Evolutionary conservation across 2,797 vertebrate species (phyloP), one percentile per base, ranked within the genome.

Genomic region (Megalops cyprinoides): DNA sequence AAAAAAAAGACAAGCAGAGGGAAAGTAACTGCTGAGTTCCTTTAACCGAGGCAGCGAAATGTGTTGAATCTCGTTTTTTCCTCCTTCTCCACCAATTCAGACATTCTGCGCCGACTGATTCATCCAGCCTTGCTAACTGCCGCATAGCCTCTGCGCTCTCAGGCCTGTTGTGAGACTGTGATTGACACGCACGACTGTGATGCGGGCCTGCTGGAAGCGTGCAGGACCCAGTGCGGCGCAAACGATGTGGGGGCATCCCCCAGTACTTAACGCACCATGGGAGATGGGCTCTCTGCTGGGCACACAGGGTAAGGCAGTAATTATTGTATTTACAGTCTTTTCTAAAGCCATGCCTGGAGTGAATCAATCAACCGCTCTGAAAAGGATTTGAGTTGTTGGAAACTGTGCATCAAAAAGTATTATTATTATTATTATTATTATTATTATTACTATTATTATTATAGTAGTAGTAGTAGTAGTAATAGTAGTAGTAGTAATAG

Each of bases 281-380:
- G 82, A 80, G 51, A 62, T 12, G 1, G 53, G 74, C 51, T 60
- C 55, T 62, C 46, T 7, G 31, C 74, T 75, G 67, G 55, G n/a
- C 79, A 62, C 55, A 65, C 55, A 25, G 79, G 73, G 42, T 62
- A 74, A 74, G 74, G 28, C 71, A 71, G 58, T 78, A 82, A 82
- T 84, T 81, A 86, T 74, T 76, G 71, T 79, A 55, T 78, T 81
- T 79, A 82, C 71, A 53, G 77, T 74, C 60, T 81, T 62, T 77
- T 71, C 37, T 76, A 46, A 76, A 75, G 49, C 73, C 42, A 28
- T 34, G 55, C 79, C 73, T 49, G 71, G 12, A 31, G 56, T 62
- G 79, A 80, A 80, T 80, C 79, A 53, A 80, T 80, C 37, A n/a
- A n/a, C n/a, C 28, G 7, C 79, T 44, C 39, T 80, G 44, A 75